Evolutionary conservation across 1,140 invertebrate species (phyloP).

Genomic region (Sycophila sp.): DNA sequence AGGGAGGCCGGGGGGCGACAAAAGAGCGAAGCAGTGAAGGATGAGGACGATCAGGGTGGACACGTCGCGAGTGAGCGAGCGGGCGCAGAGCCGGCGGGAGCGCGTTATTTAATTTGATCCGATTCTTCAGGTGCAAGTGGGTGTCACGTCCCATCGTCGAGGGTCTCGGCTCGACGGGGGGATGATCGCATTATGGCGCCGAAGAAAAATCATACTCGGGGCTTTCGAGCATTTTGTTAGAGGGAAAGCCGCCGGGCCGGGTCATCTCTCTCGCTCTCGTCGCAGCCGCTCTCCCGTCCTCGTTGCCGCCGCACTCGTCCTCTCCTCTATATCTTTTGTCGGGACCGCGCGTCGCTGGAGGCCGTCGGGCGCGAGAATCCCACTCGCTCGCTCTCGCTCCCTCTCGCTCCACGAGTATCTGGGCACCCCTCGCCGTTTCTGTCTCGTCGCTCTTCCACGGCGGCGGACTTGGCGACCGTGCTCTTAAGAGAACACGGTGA

Average conservation of each 20-base stretch:
- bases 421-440: constrained; percentile 36
- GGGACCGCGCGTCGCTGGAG: not conserved
- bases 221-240: constrained; percentile 34
- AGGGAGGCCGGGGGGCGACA: no score
- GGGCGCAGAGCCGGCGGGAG: not conserved
- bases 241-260: constrained; percentile 9
- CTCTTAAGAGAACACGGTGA: constrained; percentile 52
- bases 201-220: constrained; percentile 38
- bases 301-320: constrained; percentile 17
- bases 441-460: constrained; percentile 41
- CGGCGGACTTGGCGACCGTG: constrained; percentile 43
- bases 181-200: constrained; percentile 33
- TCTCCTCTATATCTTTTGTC: constrained; percentile 19
- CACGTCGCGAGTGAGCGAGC: not conserved
- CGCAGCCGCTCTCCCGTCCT: not conserved
- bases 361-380: constrained; percentile 27
- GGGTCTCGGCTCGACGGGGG: constrained; percentile 8
- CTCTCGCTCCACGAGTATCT: constrained; percentile 36
- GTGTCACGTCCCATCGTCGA: constrained; percentile 18
- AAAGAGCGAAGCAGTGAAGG: not conserved
- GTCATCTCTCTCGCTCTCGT: constrained; percentile 18
- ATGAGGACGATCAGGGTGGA: constrained; percentile 3
- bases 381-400: constrained; percentile 29
- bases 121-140: constrained; percentile 33
- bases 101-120: constrained; percentile 34